Evolutionary conservation across 2,113 vertebrate genomes (phyloP).

Genomic region (Gracilinanus agilis): DNA sequence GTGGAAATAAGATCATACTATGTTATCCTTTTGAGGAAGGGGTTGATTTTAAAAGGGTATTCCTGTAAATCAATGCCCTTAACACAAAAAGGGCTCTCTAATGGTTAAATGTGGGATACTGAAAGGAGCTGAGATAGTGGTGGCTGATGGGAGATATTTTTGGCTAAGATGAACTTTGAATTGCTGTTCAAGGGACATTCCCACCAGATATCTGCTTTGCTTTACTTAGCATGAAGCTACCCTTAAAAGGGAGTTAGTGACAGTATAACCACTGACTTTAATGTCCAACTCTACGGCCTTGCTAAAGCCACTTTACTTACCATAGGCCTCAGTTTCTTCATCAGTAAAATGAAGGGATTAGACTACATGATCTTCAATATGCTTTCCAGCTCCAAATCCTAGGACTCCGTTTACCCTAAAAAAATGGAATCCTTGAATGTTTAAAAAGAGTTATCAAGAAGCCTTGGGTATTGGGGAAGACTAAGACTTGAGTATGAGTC

Average conservation of each 20-base stretch:
- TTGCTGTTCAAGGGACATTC: background rate
- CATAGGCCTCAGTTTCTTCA: background rate
- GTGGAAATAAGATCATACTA: background rate
- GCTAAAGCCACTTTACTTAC: background rate
- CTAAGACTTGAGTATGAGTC: background rate
- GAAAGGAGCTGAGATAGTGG: background rate
- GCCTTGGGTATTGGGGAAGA: background rate
- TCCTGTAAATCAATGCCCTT: background rate
- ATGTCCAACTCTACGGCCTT: background rate
- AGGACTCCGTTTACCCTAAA: background rate
- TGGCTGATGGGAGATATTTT: constrained; percentile 21
- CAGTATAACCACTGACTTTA: background rate
- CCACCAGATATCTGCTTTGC: constrained; percentile 16
- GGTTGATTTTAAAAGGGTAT: background rate
- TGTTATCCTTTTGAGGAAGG: background rate
- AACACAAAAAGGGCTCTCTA: background rate
- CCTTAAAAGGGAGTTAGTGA: background rate
- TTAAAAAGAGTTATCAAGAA: background rate
- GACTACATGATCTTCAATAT: background rate
- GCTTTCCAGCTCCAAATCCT: background rate
- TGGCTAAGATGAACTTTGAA: constrained; percentile 17
- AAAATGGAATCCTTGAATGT: background rate
- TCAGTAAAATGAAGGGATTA: background rate
- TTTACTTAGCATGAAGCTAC: background rate
- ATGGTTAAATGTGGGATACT: background rate